Evolutionary conservation across 2,888 invertebrate genomes (phyloP).

Genomic region (Orthosia gothica): DNA sequence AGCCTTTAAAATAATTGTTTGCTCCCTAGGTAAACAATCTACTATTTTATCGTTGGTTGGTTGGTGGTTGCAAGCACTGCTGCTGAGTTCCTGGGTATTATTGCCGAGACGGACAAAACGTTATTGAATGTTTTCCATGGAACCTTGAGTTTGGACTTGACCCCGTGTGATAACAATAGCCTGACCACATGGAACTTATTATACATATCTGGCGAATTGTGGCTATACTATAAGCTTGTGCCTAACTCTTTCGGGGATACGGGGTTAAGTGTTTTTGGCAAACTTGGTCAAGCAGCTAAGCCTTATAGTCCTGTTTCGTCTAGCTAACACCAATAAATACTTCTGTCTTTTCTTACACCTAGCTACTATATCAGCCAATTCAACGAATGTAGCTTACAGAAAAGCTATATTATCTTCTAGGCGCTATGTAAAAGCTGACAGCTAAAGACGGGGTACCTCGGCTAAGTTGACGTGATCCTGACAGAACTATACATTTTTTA

Average conservation of each 20-base stretch:
- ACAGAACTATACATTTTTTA: neutral
- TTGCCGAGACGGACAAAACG: too few relatives aligned
- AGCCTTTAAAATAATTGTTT: too few relatives aligned
- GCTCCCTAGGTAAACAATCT: too few relatives aligned
- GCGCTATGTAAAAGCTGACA: neutral
- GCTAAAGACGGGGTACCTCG: neutral
- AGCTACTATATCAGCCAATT: neutral
- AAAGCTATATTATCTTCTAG: neutral
- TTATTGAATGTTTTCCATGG: neutral
- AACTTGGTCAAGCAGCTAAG: too few relatives aligned
- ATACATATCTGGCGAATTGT: neutral
- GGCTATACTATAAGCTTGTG: neutral
- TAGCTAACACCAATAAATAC: too few relatives aligned
- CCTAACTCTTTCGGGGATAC: neutral
- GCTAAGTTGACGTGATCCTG: slow-evolving; percentile 9
- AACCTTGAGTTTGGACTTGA: neutral
- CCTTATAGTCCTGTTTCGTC: too few relatives aligned
- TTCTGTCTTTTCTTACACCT: neutral
- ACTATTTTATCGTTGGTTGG: neutral
- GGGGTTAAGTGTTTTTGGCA: neutral
- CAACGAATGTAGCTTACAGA: neutral
- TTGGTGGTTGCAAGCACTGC: too few relatives aligned
- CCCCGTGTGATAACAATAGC: neutral
- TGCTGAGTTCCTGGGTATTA: too few relatives aligned
- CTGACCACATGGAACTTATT: neutral